Conservation (phyloP, 1,140 invertebrate species). For the Aphis craccivora region DNA sequence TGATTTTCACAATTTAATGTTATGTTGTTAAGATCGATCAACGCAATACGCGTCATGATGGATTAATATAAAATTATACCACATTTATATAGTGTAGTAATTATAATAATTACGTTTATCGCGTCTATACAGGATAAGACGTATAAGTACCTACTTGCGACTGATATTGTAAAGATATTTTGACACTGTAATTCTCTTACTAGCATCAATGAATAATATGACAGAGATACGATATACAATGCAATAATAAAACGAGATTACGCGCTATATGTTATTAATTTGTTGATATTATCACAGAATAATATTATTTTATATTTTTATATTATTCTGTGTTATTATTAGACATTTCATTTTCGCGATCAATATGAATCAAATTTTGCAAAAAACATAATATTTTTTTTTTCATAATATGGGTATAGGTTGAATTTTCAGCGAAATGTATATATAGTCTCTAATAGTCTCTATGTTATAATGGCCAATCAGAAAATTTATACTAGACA, state of each 20-base stretch:
- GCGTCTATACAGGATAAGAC: neutral
- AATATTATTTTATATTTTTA: no score
- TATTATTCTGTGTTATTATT: no score
- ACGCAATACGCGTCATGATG: neutral
- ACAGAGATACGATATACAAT: no score
- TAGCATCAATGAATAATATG: neutral
- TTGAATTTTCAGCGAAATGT: neutral
- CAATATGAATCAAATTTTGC: accelerated
- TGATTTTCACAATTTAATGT: neutral
- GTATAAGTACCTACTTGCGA: neutral
- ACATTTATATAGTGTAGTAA: neutral
- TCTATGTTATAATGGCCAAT: neutral
- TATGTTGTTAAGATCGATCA: neutral
- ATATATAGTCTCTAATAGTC: no score
- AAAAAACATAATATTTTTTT: neutral
- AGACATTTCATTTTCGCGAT: neutral
- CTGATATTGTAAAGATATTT: neutral
- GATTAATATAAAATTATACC: neutral
- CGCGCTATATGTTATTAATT: neutral
- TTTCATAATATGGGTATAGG: no score
- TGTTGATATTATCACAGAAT: no score
- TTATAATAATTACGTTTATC: neutral
- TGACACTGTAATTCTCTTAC: neutral
- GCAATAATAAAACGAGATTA: neutral
- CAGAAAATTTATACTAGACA: neutral